Conservation (phyloP, 2,797 vertebrate species). For the Australoheros facetus region DNA sequence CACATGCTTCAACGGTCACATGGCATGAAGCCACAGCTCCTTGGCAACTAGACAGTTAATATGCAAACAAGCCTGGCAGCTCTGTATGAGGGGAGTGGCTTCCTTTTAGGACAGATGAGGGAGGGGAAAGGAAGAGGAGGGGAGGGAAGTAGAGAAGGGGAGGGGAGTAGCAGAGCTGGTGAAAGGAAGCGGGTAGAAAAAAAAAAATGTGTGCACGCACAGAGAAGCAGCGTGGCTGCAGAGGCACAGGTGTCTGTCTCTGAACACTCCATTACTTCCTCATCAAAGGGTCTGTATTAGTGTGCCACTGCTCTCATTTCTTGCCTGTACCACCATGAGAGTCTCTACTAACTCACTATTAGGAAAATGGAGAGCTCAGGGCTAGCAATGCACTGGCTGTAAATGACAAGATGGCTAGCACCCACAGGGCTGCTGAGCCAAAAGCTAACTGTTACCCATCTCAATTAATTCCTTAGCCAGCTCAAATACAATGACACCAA, state of each 20-base stretch:
- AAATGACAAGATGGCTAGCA: slow-evolving; percentile 47
- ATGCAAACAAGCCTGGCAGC: slow-evolving; percentile 80
- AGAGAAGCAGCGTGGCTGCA: slow-evolving; percentile 28
- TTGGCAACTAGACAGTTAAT: slow-evolving; percentile 84
- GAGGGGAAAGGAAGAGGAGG: slow-evolving; percentile 42
- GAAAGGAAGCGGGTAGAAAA: slow-evolving; percentile 46
- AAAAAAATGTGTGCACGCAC: not conserved
- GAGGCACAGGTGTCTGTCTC: slow-evolving; percentile 78
- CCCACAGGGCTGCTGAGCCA: slow-evolving; percentile 20
- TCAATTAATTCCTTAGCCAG: slow-evolving; percentile 14
- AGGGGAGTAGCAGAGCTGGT: slow-evolving; percentile 44
- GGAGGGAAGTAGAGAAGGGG: slow-evolving; percentile 36
- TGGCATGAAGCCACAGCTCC: slow-evolving; percentile 65
- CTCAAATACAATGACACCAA: slow-evolving; percentile 9
- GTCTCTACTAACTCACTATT: slow-evolving; percentile 58
- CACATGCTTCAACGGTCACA: slow-evolving; percentile 69
- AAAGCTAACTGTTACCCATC: not conserved
- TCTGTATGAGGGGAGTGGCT: slow-evolving; percentile 72
- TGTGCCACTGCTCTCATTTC: slow-evolving; percentile 50
- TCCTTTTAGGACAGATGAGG: slow-evolving; percentile 61
- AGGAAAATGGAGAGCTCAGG: slow-evolving; percentile 62
- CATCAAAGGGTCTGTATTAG: slow-evolving; percentile 72
- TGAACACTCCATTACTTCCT: slow-evolving; percentile 75
- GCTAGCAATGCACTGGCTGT: slow-evolving; percentile 22
- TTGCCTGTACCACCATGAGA: slow-evolving; percentile 34